These are phyloP conservation scores for Allolobophora icterica DNA, from an alignment of 2,888 invertebrate genomes.

Conservation along the genomic window DNA sequence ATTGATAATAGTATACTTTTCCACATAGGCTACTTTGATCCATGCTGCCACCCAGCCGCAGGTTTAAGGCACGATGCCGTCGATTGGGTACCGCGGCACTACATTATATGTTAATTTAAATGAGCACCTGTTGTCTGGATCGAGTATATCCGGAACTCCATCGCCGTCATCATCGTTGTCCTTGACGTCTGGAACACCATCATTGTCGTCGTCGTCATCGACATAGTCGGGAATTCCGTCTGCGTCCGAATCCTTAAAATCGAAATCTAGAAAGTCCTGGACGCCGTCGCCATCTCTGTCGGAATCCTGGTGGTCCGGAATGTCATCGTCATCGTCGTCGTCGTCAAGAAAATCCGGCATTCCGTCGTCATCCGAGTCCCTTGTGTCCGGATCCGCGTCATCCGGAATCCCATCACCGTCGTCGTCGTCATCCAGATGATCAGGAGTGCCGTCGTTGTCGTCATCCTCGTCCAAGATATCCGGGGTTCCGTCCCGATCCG, in stretches of 20 bases:
- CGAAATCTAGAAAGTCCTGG: slow-evolving; percentile 36
- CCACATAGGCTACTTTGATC: too few species aligned
- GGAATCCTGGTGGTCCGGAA: slow-evolving; percentile 34
- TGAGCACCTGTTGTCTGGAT: slow-evolving; percentile 39
- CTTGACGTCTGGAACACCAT: slow-evolving; percentile 35
- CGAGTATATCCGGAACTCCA: slow-evolving; percentile 36
- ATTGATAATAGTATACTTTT: too few species aligned
- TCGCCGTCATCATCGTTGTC: slow-evolving; percentile 42
- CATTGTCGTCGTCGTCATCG: slow-evolving; percentile 38
- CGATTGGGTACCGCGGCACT: not conserved
- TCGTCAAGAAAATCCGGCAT: slow-evolving; percentile 37
- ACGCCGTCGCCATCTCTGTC: slow-evolving; percentile 40
- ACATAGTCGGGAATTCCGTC: slow-evolving; percentile 41
- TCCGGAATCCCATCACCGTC: slow-evolving; percentile 43
- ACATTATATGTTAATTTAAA: not conserved
- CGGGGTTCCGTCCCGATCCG: slow-evolving; percentile 34
- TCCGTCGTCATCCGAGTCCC: slow-evolving; percentile 40
- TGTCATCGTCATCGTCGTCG: slow-evolving; percentile 37
- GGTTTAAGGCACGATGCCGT: too few species aligned
- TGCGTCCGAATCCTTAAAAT: slow-evolving; percentile 38
- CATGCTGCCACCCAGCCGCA: too few species aligned
- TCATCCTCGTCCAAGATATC: slow-evolving; percentile 40
- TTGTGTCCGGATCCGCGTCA: slow-evolving; percentile 36
- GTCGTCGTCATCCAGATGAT: slow-evolving; percentile 33
- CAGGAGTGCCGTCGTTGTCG: slow-evolving; percentile 40